Conservation (phyloP, 1,140 invertebrate species). For the Zaprionus vittiger region DNA sequence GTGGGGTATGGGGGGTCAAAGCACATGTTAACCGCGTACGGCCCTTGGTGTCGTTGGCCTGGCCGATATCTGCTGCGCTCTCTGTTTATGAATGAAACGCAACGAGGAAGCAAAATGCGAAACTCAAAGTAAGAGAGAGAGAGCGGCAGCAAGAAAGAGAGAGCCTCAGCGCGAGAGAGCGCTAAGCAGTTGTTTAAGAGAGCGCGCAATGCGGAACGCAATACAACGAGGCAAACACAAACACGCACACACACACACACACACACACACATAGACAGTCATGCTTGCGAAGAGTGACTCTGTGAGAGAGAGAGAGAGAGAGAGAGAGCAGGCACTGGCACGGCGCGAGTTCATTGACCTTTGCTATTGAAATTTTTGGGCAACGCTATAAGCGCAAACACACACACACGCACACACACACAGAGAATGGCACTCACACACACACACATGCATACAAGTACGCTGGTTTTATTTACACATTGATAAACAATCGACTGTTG, state of each 20-base stretch:
- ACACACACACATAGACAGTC: background rate
- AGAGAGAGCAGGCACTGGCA: constrained; percentile 38
- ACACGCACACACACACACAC: background rate
- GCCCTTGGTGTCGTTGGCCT: constrained; percentile 74
- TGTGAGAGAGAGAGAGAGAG: constrained; percentile 16
- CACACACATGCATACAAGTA: background rate
- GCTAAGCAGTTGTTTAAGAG: constrained; percentile 17
- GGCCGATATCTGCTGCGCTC: constrained; percentile 71
- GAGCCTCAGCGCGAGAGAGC: constrained; percentile 16
- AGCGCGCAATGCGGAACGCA: constrained; percentile 51
- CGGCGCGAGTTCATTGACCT: constrained; percentile 79
- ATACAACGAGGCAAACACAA: constrained; percentile 19
- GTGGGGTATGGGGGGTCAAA: constrained; percentile 22
- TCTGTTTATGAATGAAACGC: constrained; percentile 82
- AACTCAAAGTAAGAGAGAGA: constrained; percentile 35
- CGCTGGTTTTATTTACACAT: constrained; percentile 72
- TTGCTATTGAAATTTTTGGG: constrained; percentile 84
- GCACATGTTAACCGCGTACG: constrained; percentile 58
- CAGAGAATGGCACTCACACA: background rate
- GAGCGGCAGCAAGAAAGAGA: constrained; percentile 28
- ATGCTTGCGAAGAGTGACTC: constrained; percentile 16
- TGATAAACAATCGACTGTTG: constrained; percentile 76
- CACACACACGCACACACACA: constrained; percentile 36
- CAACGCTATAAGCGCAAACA: constrained; percentile 55
- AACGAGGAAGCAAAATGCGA: constrained; percentile 69